Evolutionary conservation across 2,888 invertebrate genomes (phyloP).

Genomic region (Hypselothyrea guttata): DNA sequence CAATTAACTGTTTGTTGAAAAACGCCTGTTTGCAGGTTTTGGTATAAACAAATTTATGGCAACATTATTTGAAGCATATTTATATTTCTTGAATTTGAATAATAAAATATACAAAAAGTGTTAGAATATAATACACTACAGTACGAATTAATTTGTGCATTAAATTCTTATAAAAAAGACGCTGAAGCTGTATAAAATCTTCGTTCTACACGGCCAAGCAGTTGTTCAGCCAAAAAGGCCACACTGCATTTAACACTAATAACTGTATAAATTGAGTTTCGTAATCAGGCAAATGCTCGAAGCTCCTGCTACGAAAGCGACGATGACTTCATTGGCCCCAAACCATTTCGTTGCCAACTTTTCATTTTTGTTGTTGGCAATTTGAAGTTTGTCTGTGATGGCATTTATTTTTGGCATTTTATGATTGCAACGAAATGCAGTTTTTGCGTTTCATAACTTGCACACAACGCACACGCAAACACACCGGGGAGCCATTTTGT

Average conservation of each 20-base stretch:
- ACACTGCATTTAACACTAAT: constrained; percentile 41
- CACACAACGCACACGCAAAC: too few relatives aligned
- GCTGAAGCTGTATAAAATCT: too few relatives aligned
- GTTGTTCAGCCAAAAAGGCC: constrained; percentile 2
- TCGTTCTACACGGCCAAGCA: too few relatives aligned
- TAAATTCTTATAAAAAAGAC: too few relatives aligned
- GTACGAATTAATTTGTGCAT: too few relatives aligned
- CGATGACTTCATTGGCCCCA: constrained; percentile 68
- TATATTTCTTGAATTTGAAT: too few relatives aligned
- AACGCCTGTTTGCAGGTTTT: too few relatives aligned
- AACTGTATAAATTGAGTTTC: constrained; percentile 48
- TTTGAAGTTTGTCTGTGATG: constrained; percentile 62
- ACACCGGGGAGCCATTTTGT: neutral
- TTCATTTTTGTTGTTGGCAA: constrained; percentile 40
- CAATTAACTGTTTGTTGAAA: too few relatives aligned
- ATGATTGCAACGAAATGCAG: constrained; percentile 56
- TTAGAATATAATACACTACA: too few relatives aligned
- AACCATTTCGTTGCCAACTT: constrained; percentile 55
- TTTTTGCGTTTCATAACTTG: constrained; percentile 16
- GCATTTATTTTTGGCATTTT: constrained; percentile 73
- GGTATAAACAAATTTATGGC: too few relatives aligned
- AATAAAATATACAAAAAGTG: too few relatives aligned
- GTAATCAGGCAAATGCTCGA: constrained; percentile 58
- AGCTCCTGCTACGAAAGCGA: constrained; percentile 34
- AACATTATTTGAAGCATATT: too few relatives aligned